Evolutionary conservation across 2,888 invertebrate species (phyloP).

Genomic region (Physocephala rufipes): DNA sequence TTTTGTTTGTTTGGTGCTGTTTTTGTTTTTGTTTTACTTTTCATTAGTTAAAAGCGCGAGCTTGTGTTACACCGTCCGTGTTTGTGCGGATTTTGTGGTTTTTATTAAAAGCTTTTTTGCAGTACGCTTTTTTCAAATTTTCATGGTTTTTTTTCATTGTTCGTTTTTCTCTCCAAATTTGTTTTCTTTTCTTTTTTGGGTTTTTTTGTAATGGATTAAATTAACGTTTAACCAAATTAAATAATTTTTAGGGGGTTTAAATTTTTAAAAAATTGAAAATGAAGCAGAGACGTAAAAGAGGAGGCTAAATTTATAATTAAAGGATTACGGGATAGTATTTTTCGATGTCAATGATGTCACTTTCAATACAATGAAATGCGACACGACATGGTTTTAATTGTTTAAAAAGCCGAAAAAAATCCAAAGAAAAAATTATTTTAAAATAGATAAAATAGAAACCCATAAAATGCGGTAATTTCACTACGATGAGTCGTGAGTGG

Average conservation of each 20-base stretch:
- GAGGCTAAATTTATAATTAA: neutral
- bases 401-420: neutral
- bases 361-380: neutral
- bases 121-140: neutral
- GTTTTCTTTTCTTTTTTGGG: neutral
- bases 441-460: neutral
- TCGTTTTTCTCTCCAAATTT: neutral
- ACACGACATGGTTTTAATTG: neutral
- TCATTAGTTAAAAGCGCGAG: too few relatives aligned
- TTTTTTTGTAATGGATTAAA: neutral
- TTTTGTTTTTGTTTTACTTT: neutral
- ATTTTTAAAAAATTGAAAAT: too few relatives aligned
- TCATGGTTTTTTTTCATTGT: neutral
- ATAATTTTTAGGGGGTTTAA: slow-evolving; percentile 10
- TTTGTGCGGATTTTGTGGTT: slow-evolving; percentile 21
- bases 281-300: neutral
- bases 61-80: neutral
- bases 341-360: neutral
- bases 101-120: slow-evolving; percentile 24
- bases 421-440: neutral
- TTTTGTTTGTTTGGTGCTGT: neutral
- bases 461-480: too few relatives aligned
- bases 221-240: slow-evolving; percentile 10
- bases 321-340: too few relatives aligned
- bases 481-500: neutral